Percentiles rank a stretch among this genome's conserved stretches.
phyloP scores from a whole-genome alignment of 2,113 vertebrate genomes.

The Larimichthys crocea region DNA sequence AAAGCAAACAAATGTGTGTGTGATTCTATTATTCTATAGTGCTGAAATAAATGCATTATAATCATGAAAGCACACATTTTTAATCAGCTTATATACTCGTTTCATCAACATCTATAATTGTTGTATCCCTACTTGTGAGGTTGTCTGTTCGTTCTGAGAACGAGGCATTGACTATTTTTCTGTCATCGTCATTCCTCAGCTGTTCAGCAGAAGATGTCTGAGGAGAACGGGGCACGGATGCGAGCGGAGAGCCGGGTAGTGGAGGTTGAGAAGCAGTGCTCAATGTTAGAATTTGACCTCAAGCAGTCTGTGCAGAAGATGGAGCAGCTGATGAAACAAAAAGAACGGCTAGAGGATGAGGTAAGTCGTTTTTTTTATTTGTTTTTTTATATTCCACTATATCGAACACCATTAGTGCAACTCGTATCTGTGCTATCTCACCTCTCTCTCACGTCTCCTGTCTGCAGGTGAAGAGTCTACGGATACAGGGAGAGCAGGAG shows the following conservation, averaged over 20 bases:
- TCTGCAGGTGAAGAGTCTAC: conserved; percentile 89
- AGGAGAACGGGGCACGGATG: conserved; percentile 92
- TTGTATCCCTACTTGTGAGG: no score
- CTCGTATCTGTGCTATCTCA: neutral
- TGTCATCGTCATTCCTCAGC: conserved; percentile 77
- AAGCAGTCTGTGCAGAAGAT: conserved; percentile 97
- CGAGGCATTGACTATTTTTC: neutral
- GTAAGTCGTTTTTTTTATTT: conserved; percentile 73
- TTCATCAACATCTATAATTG: no score
- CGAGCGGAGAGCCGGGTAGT: conserved; percentile 93
- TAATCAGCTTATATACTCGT: no score
- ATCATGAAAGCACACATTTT: no score
- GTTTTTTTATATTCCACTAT: neutral
- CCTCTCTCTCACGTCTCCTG: neutral
- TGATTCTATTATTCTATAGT: no score
- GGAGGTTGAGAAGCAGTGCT: conserved; percentile 97
- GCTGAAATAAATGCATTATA: no score
- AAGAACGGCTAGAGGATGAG: conserved; percentile 96
- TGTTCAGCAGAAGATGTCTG: conserved; percentile 96
- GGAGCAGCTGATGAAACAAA: conserved; percentile 95
- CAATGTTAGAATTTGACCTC: conserved; percentile 97
- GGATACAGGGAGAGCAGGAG: conserved; percentile 93
- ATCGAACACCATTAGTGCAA: neutral
- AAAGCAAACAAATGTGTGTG: no score
- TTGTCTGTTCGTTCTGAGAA: neutral